Evolutionary conservation across 2,888 invertebrate species (phyloP), one percentile per base, ranked within the genome.

Genomic region (Anoncus sp.): DNA sequence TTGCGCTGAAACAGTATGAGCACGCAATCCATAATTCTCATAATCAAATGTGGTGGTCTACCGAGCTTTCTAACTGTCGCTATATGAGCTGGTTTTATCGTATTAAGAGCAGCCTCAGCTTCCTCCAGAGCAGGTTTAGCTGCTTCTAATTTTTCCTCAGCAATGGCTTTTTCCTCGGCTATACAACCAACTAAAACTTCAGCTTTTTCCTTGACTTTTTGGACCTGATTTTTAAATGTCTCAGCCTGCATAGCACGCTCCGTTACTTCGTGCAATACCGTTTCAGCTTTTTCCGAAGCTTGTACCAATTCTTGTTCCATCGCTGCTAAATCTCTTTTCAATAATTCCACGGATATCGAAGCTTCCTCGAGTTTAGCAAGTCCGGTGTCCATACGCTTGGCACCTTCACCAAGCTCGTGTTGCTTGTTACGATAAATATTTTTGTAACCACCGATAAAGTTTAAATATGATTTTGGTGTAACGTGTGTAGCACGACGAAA

Each of bases 1-100:
- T 96, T 96, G 79, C 97, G 94, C 92, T 98, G 98, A 89, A 99
- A 99, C 24, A 99, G 92, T 84, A 99, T 96, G 84, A 98, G 90
- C 0, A 98, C 98, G 89, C 97, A 98, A 91, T 99, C 99, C 99
- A 99, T 99, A 84, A 99, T 99, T 80, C 98, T 94, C 98, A 99
- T 97, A 87, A 99, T 99, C 10, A 99, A 93, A 92, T 98, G 98
- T 0, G 99, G 99, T 0, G 99, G 99, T 80, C 98, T 94, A 9
- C 98, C 98, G 69, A 99, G 92, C 91, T 99, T 99, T 83, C 98
- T 93, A 0, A 99, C 98, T 60, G 98, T 98, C 1, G 98, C 94
- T 83, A 99, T 99, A 89, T 99, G 98, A 4, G 98, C 98, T 47
- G 98, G 98, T 90, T 98, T 98, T 75, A 99, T 99, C 0, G 99